These are phyloP conservation scores for Mobula hypostoma DNA, from an alignment of 2,113 vertebrate species.

Conservation along the genomic window DNA sequence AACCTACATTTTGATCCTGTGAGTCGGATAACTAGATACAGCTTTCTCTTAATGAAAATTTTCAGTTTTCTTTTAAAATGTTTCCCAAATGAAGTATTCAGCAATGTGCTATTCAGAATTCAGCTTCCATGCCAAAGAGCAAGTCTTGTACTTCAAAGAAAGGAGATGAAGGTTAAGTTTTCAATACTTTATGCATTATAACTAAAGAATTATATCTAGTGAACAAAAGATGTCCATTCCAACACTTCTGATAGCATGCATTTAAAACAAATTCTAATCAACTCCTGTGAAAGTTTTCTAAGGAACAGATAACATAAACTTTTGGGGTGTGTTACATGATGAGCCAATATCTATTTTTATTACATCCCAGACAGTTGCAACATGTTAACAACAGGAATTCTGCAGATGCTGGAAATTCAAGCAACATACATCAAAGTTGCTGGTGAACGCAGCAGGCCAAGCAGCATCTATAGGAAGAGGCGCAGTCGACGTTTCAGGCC, in stretches of 20 bases:
- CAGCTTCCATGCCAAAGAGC: background rate
- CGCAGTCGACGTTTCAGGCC: too few relatives aligned
- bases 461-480: too few relatives aligned
- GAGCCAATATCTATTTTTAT: background rate
- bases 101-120: background rate
- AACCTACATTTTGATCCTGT: background rate
- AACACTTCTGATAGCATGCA: background rate
- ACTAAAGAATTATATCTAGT: background rate
- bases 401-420: too few relatives aligned
- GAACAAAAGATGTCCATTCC: background rate
- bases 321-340: background rate
- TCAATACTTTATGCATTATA: background rate
- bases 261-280: background rate
- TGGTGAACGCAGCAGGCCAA: too few relatives aligned
- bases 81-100: slow-evolving; percentile 10
- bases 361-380: background rate
- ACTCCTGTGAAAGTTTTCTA: background rate
- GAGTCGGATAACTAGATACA: background rate
- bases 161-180: background rate
- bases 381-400: too few relatives aligned
- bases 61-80: background rate
- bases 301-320: background rate
- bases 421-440: too few relatives aligned
- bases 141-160: too few relatives aligned
- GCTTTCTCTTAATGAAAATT: background rate